These are phyloP conservation scores for Phalacrocorax carbo DNA, from an alignment of 2,113 vertebrate species.

Conservation along the genomic window DNA sequence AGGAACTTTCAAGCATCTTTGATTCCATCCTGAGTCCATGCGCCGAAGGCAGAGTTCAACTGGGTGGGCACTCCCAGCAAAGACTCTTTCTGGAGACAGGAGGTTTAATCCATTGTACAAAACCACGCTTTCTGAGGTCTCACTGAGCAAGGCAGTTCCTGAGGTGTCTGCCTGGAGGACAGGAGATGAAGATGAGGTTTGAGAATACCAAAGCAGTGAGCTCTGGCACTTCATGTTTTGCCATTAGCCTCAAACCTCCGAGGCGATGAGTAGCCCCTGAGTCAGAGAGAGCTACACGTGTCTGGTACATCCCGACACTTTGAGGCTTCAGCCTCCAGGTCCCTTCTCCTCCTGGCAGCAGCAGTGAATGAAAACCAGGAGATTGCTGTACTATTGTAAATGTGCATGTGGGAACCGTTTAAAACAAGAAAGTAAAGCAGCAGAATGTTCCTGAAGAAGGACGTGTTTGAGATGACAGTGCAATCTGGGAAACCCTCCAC, in stretches of 20 bases:
- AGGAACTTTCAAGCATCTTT: neutral
- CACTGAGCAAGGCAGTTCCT: neutral
- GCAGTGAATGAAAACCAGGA: neutral
- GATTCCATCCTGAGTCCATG: neutral
- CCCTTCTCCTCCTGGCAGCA: neutral
- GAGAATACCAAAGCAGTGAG: neutral
- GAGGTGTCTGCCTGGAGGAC: neutral
- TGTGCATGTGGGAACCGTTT: neutral
- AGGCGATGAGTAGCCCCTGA: neutral
- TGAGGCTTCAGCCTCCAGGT: neutral
- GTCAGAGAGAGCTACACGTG: neutral
- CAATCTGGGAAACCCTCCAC: neutral
- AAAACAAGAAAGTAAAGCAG: neutral
- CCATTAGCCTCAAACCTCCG: neutral
- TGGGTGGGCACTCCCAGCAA: neutral
- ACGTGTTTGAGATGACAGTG: neutral
- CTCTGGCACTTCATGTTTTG: neutral
- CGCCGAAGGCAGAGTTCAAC: neutral
- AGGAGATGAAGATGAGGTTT: neutral
- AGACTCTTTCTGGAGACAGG: neutral
- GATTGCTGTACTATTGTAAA: neutral
- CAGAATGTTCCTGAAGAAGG: neutral
- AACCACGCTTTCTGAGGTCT: neutral
- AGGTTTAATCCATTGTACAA: neutral
- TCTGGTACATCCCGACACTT: neutral